Percentiles rank a stretch among this genome's conserved stretches.
phyloP scores from a whole-genome alignment of 2,888 invertebrate species.

The Agonopterix heracliana region DNA sequence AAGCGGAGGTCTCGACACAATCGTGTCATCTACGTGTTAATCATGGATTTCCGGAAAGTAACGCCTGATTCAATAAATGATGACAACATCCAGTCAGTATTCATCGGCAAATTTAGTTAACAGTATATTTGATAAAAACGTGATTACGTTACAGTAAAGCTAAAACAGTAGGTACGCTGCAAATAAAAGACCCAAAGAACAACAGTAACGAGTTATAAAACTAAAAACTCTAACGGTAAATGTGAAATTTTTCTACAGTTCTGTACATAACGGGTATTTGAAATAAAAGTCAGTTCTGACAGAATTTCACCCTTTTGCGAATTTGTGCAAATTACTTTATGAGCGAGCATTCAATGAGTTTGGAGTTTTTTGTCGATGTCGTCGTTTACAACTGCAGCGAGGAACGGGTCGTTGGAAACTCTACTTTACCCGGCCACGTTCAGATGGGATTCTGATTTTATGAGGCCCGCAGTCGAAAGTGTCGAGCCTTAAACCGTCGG shows the following conservation, averaged over 20 bases:
- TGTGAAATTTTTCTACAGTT: conserved; percentile 35
- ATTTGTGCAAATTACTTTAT: conserved; percentile 75
- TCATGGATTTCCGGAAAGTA: no score
- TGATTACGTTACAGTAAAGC: background rate
- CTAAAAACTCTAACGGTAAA: conserved; percentile 36
- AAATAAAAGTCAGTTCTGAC: conserved; percentile 51
- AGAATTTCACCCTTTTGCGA: conserved; percentile 69
- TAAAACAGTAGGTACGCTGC: background rate
- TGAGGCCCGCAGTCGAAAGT: conserved; percentile 35
- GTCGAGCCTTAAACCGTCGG: conserved; percentile 50
- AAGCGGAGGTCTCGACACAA: no score
- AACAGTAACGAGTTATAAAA: background rate
- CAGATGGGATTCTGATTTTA: conserved; percentile 43
- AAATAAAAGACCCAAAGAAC: background rate
- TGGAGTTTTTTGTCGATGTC: conserved; percentile 45
- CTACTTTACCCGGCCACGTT: conserved; percentile 34
- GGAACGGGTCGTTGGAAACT: conserved; percentile 32
- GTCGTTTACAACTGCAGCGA: conserved; percentile 55
- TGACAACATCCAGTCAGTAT: no score
- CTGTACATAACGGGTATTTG: conserved; percentile 53
- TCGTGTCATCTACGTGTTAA: no score
- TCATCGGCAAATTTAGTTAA: no score
- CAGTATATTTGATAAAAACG: background rate
- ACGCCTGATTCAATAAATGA: no score
- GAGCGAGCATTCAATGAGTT: conserved; percentile 51